These are phyloP conservation scores for Pan paniscus DNA, from an alignment of 2,113 vertebrate genomes.

Conservation along the genomic window DNA sequence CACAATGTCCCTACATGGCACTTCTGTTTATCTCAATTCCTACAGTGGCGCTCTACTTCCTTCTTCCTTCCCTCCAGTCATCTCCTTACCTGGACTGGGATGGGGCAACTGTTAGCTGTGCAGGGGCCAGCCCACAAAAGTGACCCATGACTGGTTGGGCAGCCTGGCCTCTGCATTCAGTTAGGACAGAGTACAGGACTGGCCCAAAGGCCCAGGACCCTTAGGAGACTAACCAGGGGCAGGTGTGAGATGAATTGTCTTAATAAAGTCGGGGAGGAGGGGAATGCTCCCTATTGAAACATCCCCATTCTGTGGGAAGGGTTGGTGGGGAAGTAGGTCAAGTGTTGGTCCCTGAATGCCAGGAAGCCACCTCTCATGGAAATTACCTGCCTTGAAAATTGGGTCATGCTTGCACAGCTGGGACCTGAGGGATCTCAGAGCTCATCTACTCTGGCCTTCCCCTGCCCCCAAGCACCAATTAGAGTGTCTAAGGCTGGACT, in stretches of 20 bases:
- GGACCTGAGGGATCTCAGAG: neutral
- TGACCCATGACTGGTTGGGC: neutral
- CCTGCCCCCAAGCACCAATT: neutral
- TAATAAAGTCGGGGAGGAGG: constrained; percentile 26
- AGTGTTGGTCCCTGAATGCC: neutral
- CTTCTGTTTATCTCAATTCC: neutral
- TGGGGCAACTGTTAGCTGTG: neutral
- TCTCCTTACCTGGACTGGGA: neutral
- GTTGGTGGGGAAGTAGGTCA: constrained; percentile 41
- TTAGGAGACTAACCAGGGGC: neutral
- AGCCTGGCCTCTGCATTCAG: neutral
- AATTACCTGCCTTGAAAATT: constrained; percentile 68
- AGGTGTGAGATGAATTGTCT: neutral
- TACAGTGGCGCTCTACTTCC: neutral
- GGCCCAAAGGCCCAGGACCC: neutral
- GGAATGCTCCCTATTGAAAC: neutral
- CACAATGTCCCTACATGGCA: neutral
- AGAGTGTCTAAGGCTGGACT: neutral
- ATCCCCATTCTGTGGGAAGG: neutral
- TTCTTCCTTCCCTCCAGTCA: neutral
- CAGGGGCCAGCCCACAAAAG: neutral
- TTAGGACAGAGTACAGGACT: neutral
- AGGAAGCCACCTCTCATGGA: constrained; percentile 55
- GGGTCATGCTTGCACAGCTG: constrained; percentile 42
- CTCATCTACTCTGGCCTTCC: neutral